Percentiles rank a stretch among this genome's conserved stretches.
Conservation (phyloP, 2,113 vertebrate genomes). For the Alethe castanea region DNA sequence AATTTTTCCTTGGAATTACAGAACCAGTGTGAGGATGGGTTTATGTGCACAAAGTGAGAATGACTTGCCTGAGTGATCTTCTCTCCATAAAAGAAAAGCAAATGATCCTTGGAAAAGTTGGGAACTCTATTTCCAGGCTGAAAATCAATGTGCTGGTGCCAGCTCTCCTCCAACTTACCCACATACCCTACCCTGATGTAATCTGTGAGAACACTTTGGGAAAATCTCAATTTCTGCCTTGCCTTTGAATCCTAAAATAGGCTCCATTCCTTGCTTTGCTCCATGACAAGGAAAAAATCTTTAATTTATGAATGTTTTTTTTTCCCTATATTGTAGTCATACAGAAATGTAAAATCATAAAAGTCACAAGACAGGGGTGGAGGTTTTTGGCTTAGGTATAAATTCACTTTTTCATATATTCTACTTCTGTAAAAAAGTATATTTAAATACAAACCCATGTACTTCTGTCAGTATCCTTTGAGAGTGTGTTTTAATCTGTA, state of each 20-base stretch:
- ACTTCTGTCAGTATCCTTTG: neutral
- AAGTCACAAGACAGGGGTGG: fast-evolving
- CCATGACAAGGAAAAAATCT: neutral
- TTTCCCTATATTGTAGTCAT: neutral
- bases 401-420: neutral
- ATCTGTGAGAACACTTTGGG: neutral
- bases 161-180: neutral
- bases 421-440: neutral
- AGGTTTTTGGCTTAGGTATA: neutral
- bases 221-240: neutral
- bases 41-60: neutral
- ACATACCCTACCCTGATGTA: neutral
- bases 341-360: neutral
- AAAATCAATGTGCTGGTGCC: neutral
- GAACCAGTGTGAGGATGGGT: neutral
- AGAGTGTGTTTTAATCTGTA: neutral
- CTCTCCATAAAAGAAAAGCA: no score
- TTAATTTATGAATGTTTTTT: neutral
- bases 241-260: neutral
- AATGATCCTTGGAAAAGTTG: neutral
- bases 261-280: neutral
- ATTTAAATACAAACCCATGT: neutral
- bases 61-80: neutral
- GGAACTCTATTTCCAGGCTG: neutral
- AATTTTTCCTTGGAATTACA: neutral